phyloP scores from a whole-genome alignment of 2,888 invertebrate species.

The Caenorhabditis macrosperma region DNA sequence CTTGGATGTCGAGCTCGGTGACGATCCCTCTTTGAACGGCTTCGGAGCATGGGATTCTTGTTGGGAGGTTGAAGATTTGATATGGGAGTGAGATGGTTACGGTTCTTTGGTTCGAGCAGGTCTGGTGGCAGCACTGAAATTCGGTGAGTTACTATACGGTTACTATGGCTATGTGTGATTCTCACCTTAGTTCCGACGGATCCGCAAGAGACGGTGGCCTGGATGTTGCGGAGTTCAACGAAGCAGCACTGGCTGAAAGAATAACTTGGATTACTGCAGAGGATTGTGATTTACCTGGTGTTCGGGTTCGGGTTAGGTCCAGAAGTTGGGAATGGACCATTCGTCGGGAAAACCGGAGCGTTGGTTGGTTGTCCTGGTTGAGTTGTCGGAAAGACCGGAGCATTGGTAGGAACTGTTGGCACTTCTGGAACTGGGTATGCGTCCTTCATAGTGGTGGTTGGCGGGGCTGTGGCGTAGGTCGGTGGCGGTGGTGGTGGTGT shows the following conservation, averaged over 20 bases:
- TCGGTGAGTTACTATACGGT: background rate
- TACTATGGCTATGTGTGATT: background rate
- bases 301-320: background rate
- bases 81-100: conserved; percentile 16
- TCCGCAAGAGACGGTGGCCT: conserved; percentile 41
- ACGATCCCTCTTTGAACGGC: conserved; percentile 18
- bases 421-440: background rate
- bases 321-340: background rate
- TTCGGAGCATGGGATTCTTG: conserved; percentile 13
- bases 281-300: background rate
- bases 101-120: conserved; percentile 11
- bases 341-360: background rate
- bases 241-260: conserved; percentile 36
- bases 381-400: background rate
- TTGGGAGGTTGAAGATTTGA: background rate
- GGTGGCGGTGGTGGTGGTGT: background rate
- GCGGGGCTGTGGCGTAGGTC: background rate
- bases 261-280: too few species aligned
- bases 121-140: conserved; percentile 37
- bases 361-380: too few species aligned
- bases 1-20: background rate
- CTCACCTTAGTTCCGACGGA: background rate
- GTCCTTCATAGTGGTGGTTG: background rate
- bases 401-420: background rate
- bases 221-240: conserved; percentile 31